Evolutionary conservation across 2,888 invertebrate genomes (phyloP).

Genomic region (Clistopyga incitator): DNA sequence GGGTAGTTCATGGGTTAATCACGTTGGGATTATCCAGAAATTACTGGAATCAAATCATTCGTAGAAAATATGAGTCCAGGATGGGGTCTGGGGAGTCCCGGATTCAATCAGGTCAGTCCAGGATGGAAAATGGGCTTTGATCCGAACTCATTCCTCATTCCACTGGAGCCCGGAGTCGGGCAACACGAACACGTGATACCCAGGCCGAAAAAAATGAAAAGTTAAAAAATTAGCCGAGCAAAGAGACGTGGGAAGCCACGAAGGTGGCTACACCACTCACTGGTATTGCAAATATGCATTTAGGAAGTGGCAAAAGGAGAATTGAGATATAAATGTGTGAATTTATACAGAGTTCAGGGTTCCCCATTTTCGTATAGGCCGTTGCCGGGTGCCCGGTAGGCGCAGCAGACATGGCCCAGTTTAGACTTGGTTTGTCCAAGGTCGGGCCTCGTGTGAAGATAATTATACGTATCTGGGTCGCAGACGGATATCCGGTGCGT

Average conservation of each 20-base stretch:
- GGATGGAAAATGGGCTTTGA: too few species aligned
- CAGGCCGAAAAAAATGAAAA: too few species aligned
- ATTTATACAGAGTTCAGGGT: conserved; percentile 43
- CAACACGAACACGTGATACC: too few species aligned
- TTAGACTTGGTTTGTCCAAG: conserved; percentile 79
- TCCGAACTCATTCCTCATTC: too few species aligned
- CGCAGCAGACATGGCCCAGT: conserved; percentile 80
- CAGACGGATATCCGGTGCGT: conserved; percentile 72
- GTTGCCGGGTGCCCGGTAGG: conserved; percentile 74
- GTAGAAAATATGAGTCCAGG: neutral
- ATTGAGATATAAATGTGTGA: conserved; percentile 42
- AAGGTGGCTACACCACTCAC: neutral
- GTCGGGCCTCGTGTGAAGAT: conserved; percentile 79
- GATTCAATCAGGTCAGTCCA: too few species aligned
- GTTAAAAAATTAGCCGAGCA: neutral
- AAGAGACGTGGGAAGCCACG: neutral
- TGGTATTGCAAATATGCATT: neutral
- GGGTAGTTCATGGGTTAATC: conserved; percentile 15
- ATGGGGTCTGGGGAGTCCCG: too few species aligned
- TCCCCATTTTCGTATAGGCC: conserved; percentile 65
- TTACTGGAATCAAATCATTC: neutral
- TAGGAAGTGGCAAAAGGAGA: conserved; percentile 23
- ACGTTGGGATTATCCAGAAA: conserved; percentile 6
- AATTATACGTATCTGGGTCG: conserved; percentile 80
- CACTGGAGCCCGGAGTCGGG: too few species aligned